Evolutionary conservation across 2,113 vertebrate species (phyloP), one percentile per base, ranked within the genome.

Genomic region (Phycodurus eques): DNA sequence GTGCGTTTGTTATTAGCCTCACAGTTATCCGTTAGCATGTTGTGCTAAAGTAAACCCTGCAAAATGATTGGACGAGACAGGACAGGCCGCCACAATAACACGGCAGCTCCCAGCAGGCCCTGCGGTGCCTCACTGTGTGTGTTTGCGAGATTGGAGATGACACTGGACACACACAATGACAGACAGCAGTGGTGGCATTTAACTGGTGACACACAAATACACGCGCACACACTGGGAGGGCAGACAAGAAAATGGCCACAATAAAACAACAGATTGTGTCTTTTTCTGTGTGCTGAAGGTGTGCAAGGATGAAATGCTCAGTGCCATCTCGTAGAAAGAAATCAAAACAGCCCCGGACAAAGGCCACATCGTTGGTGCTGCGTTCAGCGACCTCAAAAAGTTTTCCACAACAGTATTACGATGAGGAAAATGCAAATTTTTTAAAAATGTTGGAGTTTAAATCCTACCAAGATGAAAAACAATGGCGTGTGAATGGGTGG

Each of bases 121-220:
- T 90, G 46, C 68, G 51, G 61, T 33, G 8, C 9, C 60, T 20
- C 2, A 1, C 33, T n/a, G 81, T 82, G 73, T 62, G 73, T 46
- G 51, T 61, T 62, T 47, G 54, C 8, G 71, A 2, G 71, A 22
- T 76, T 53, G 67, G 88, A 89, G 94, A 95, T 92, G 88, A 66
- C 86, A 93, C 77, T 85, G 93, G 95, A 94, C 93, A 85, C 79
- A 77, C 82, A 76, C 68, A 72, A 17, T 73, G 74, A 83, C 78
- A 80, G 69, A 81, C 78, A 77, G 78, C 70, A 77, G 72, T 70
- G 72, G 64, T 94, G 94, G 91, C 92, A 93, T 94, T 94, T 94
- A 93, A 90, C 92, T 92, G 91, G 90, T 91, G 90, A 88, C 73
- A 75, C 67, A 68, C 56, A 39, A 69, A 57, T 61, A 73, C 56